Base-by-base conservation (phyloP, 2,888 invertebrate species). In the Euclidia mi region DNA sequence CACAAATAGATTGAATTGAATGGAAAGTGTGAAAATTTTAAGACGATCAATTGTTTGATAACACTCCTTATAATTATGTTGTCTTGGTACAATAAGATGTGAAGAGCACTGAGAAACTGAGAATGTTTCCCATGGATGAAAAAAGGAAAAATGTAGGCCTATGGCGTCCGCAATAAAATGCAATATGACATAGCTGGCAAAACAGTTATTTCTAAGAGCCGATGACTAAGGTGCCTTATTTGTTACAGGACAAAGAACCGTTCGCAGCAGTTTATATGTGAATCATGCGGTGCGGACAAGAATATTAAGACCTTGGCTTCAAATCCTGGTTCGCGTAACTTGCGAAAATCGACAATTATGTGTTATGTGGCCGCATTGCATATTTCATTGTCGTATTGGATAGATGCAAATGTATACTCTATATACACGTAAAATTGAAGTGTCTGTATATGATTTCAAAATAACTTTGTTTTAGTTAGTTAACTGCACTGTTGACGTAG, bases 201-300 rank as follows among this genome's bases (percentile, higher is more conserved):
- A 42, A 78, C 82, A 68, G 78, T 78, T 78, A 81, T 60, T 75
- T 78, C 76, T 68, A 45, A 60, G 57, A 66, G 44, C 3, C 31
- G 59, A 71, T 82, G 83, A 82, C 71, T 82, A 82, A 82, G 41
- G 47, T 40, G 31, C 65, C 64, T 53, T 68, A 70, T 66, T 28
- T 62, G 71, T 68, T 68, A 60, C 69, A 62, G 75, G 71, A 82
- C 82, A 82, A 82, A 83, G 80, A 81, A 73, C 73, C 48, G 71
- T 70, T 59, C 65, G 68, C 64, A 56, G 65, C 45, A 50, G 18
- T 56, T 48, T 59, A 38, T 25, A 38, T 11, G 45, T 75, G 78
- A 77, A 55, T 75, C 79, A 79, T 47, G 28, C 45, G 11, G 0
- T 18, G 25, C 48, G 50, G 43, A 4, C 25, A 15, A 57, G 61